Evolutionary conservation across 2,797 vertebrate species (phyloP).

Genomic region (Sternotherus odoratus): DNA sequence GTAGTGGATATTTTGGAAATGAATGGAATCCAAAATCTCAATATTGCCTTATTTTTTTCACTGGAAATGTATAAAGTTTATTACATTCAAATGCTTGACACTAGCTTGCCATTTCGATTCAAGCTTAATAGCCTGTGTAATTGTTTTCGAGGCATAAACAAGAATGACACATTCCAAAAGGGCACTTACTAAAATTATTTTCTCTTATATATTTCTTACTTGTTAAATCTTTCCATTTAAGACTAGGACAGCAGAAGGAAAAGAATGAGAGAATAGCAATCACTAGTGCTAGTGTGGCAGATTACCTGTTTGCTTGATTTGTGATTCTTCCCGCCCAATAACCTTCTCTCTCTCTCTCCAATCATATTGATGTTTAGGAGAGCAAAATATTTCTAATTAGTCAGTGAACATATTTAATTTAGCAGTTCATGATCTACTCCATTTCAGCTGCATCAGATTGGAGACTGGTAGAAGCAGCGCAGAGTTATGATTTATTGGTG

Average conservation of each 20-base stretch:
- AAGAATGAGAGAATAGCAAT: background rate
- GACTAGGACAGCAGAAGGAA: background rate
- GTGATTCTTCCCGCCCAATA: background rate
- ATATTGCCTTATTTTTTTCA: background rate
- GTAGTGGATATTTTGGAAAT: background rate
- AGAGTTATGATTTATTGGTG: background rate
- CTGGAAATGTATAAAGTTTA: background rate
- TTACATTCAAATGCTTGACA: conserved; percentile 6
- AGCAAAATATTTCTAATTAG: background rate
- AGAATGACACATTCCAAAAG: background rate
- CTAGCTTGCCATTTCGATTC: conserved; percentile 7
- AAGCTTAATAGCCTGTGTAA: background rate
- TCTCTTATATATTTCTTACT: background rate
- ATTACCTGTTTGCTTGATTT: background rate
- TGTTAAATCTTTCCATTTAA: background rate
- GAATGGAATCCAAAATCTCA: background rate
- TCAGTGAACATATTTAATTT: background rate
- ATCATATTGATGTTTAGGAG: background rate
- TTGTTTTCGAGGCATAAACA: background rate
- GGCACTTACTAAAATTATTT: conserved; percentile 23
- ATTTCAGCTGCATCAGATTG: background rate
- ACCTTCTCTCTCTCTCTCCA: background rate
- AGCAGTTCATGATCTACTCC: background rate
- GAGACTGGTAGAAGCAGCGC: background rate
- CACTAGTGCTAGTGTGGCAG: background rate